phyloP scores from a whole-genome alignment of 2,888 invertebrate genomes.

The Andrena trimmerana region DNA sequence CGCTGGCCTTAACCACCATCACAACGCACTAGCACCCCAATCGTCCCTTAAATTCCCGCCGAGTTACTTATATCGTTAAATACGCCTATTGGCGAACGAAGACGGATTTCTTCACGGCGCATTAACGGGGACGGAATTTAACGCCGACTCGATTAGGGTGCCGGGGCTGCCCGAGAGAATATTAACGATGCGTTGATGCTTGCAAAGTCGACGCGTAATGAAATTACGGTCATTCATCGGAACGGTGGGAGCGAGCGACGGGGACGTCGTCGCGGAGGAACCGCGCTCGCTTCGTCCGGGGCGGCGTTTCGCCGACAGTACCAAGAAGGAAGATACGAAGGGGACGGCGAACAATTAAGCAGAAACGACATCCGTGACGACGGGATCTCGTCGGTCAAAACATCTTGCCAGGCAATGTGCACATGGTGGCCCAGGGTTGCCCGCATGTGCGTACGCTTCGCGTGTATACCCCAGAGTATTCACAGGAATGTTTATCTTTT shows the following conservation, averaged over 20 bases:
- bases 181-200: conserved; percentile 20
- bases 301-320: background rate
- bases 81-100: conserved; percentile 43
- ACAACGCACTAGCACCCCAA: conserved; percentile 53
- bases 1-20: conserved; percentile 46
- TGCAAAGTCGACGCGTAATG: conserved; percentile 12
- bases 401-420: conserved; percentile 71
- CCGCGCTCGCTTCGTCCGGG: background rate
- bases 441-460: conserved; percentile 48
- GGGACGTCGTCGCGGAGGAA: background rate
- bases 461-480: conserved; percentile 47
- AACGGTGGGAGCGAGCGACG: background rate
- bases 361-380: conserved; percentile 67
- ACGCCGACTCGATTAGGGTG: conserved; percentile 26
- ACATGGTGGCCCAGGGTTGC: conserved; percentile 56
- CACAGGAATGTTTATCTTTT: conserved; percentile 73
- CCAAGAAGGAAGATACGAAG: conserved; percentile 62
- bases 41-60: conserved; percentile 65
- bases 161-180: conserved; percentile 8
- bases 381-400: conserved; percentile 76
- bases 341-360: conserved; percentile 75
- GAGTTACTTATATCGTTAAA: conserved; percentile 70
- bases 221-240: conserved; percentile 15
- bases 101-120: conserved; percentile 51
- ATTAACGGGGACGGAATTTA: conserved; percentile 1